Evolutionary conservation across 2,797 vertebrate genomes (phyloP).

Genomic region (Coendou prehensilis): DNA sequence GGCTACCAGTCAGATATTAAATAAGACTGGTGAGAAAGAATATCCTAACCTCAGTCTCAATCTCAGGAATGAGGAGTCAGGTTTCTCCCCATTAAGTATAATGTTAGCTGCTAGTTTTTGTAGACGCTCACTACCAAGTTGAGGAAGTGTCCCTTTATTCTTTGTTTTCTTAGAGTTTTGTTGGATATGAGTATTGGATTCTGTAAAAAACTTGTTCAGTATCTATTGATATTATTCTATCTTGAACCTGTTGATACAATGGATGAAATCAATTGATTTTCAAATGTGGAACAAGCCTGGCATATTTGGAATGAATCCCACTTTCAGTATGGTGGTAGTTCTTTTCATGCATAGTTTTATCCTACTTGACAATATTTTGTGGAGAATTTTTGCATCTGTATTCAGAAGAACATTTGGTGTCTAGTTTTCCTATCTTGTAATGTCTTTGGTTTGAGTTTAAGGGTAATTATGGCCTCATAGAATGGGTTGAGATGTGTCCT

Average conservation of each 20-base stretch:
- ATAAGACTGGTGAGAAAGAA: not conserved
- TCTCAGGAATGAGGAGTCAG: not conserved
- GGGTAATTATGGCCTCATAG: not conserved
- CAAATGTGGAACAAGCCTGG: not conserved
- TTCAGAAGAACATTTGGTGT: not conserved
- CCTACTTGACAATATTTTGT: conserved; percentile 7
- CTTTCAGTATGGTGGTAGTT: not conserved
- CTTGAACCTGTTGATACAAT: not conserved
- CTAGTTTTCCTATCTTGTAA: not conserved
- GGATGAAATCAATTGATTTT: not conserved
- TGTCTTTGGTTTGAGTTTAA: not conserved
- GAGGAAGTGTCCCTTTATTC: not conserved
- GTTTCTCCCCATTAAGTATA: not conserved
- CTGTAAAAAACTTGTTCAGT: not conserved
- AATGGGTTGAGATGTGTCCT: not conserved
- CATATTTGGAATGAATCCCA: not conserved
- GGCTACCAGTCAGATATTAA: not conserved
- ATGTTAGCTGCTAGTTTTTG: not conserved
- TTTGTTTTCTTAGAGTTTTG: not conserved
- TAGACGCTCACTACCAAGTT: not conserved
- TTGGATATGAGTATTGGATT: not conserved
- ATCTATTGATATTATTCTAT: not conserved
- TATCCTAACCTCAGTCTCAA: not conserved
- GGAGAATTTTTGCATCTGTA: not conserved
- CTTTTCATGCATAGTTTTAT: not conserved